phyloP scores from a whole-genome alignment of 2,797 vertebrate genomes.

The Cyclura pinguis region DNA sequence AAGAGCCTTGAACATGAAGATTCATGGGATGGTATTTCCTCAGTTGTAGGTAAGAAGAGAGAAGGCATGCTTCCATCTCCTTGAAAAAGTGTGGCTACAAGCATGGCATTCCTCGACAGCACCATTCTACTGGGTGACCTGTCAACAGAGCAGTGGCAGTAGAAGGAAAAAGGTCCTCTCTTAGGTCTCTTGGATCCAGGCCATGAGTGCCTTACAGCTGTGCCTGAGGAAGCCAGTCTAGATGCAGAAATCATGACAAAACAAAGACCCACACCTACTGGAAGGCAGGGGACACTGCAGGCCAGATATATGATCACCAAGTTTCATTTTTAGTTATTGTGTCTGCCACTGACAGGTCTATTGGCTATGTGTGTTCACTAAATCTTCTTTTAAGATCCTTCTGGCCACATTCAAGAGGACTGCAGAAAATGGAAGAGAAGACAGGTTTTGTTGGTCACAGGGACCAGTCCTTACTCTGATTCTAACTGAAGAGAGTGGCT shows the following conservation, averaged over 20 bases:
- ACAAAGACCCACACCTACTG: background rate
- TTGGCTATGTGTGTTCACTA: background rate
- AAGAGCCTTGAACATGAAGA: background rate
- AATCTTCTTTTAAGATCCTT: background rate
- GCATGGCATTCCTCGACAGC: background rate
- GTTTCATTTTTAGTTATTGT: background rate
- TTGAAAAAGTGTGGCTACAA: background rate
- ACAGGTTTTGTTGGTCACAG: background rate
- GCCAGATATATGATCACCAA: background rate
- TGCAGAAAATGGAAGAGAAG: background rate
- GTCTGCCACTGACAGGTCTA: background rate
- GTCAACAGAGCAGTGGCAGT: background rate
- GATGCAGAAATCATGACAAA: background rate
- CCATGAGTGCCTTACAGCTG: background rate
- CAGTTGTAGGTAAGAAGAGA: background rate
- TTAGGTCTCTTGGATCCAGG: background rate
- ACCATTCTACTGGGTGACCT: background rate
- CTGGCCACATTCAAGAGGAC: background rate
- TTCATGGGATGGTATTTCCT: background rate
- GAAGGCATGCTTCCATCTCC: background rate
- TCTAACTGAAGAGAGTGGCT: background rate
- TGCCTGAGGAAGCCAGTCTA: too few relatives aligned
- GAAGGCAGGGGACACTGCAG: background rate
- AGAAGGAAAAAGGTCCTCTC: background rate
- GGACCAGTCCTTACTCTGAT: background rate